These are phyloP conservation scores for Ceyx erithaca DNA, from an alignment of 2,797 vertebrate genomes.

Conservation along the genomic window DNA sequence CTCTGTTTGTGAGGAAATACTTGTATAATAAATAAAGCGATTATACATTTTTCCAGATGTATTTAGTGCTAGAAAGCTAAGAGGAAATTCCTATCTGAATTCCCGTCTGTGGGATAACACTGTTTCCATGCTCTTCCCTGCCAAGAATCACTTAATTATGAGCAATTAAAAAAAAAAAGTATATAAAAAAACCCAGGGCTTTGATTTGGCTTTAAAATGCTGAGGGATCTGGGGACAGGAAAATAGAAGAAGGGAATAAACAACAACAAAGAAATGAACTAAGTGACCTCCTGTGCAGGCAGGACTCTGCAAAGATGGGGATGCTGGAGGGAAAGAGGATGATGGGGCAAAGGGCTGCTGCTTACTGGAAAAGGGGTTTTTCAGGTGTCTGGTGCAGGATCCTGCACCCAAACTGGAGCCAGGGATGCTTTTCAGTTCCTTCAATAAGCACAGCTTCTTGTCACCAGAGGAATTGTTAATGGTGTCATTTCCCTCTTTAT, in stretches of 20 bases:
- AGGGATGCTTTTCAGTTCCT: background rate
- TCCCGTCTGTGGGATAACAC: constrained; percentile 9
- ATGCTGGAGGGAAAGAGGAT: background rate
- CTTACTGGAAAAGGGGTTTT: background rate
- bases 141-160: constrained; percentile 58
- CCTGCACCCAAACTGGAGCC: fast-evolving
- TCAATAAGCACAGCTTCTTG: background rate
- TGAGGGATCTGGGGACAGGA: constrained; percentile 7
- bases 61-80: background rate
- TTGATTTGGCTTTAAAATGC: constrained; percentile 15
- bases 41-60: background rate
- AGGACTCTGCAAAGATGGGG: fast-evolving
- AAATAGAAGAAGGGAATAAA: constrained; percentile 3
- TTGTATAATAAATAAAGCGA: background rate
- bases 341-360: background rate
- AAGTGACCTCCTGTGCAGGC: background rate
- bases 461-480: background rate
- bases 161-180: constrained; percentile 8
- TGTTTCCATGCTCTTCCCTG: constrained; percentile 23
- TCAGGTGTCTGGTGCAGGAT: background rate
- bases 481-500: background rate
- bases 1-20: background rate
- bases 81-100: constrained; percentile 63
- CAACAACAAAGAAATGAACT: background rate
- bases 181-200: background rate